Conservation (phyloP, 92 coral and sea anemone species). For the Porites lobata region DNA sequence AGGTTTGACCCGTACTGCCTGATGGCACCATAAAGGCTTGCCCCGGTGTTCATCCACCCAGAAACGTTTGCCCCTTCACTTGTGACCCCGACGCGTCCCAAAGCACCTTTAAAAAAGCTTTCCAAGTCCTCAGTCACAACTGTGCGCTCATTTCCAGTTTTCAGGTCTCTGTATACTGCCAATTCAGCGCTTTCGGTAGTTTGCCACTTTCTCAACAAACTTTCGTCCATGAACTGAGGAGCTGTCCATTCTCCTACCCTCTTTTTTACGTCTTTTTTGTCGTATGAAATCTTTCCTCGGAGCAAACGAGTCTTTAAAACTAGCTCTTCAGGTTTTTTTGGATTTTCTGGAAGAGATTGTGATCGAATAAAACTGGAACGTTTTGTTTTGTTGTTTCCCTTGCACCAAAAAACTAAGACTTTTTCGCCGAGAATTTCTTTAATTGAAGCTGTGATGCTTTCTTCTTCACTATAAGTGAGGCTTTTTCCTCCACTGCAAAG, state of each 20-base stretch:
- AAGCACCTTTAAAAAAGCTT: background rate
- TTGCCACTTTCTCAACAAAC: background rate
- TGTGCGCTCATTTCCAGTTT: background rate
- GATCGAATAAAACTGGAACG: background rate
- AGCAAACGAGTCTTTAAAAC: background rate
- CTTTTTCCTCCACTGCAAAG: background rate
- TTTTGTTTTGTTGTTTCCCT: background rate
- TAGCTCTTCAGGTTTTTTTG: background rate
- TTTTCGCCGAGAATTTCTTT: background rate
- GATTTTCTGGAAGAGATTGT: background rate
- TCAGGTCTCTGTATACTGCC: background rate
- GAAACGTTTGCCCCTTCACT: too few species aligned
- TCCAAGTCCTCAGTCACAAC: background rate
- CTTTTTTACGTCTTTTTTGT: background rate
- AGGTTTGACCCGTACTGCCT: too few species aligned
- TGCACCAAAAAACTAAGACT: slow-evolving; percentile 9
- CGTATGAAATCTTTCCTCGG: background rate
- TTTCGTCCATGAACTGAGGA: background rate
- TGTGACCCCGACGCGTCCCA: too few species aligned
- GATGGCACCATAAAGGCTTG: too few species aligned
- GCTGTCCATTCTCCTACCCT: background rate
- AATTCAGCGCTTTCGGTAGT: background rate
- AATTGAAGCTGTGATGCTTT: background rate
- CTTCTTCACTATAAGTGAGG: background rate
- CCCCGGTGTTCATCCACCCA: too few species aligned